These are phyloP conservation scores for Conus ventricosus DNA, from an alignment of 1,140 invertebrate genomes.

Conservation along the genomic window DNA sequence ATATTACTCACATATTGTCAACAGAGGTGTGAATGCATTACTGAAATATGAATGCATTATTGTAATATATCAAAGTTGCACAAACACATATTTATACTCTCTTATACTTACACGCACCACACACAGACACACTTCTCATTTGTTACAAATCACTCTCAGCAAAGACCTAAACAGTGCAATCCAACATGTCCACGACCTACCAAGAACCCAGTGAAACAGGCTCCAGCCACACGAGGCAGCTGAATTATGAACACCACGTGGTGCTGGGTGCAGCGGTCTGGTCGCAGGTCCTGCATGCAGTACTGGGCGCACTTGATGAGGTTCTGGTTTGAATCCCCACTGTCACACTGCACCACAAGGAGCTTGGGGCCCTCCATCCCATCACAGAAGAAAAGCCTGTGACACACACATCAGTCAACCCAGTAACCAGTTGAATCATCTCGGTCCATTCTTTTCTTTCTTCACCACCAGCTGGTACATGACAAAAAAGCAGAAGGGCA, in stretches of 20 bases:
- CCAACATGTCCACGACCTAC: slow-evolving; percentile 36
- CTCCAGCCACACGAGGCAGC: slow-evolving; percentile 59
- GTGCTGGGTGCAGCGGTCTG: slow-evolving; percentile 35
- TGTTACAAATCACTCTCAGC: no score
- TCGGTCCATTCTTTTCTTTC: no score
- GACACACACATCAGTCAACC: no score
- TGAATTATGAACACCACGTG: slow-evolving; percentile 66
- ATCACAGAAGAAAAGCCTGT: slow-evolving; percentile 52
- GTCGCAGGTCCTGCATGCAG: slow-evolving; percentile 57
- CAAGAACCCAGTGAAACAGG: slow-evolving; percentile 68
- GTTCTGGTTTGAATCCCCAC: slow-evolving; percentile 61
- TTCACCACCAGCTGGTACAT: no score
- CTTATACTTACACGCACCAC: no score
- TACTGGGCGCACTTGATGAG: slow-evolving; percentile 67
- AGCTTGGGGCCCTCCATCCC: slow-evolving; percentile 44
- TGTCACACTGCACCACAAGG: slow-evolving; percentile 68
- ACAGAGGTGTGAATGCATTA: no score
- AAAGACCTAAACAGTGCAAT: no score
- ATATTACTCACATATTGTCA: no score
- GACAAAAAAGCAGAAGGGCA: no score
- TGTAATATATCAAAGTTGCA: neutral
- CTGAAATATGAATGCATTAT: neutral
- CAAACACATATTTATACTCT: neutral
- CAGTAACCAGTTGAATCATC: no score
- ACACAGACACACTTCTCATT: no score